Percentiles rank a stretch among this genome's conserved stretches.
Evolutionary conservation across 2,113 vertebrate species (phyloP).

Genomic region (Syrmaticus mikado): DNA sequence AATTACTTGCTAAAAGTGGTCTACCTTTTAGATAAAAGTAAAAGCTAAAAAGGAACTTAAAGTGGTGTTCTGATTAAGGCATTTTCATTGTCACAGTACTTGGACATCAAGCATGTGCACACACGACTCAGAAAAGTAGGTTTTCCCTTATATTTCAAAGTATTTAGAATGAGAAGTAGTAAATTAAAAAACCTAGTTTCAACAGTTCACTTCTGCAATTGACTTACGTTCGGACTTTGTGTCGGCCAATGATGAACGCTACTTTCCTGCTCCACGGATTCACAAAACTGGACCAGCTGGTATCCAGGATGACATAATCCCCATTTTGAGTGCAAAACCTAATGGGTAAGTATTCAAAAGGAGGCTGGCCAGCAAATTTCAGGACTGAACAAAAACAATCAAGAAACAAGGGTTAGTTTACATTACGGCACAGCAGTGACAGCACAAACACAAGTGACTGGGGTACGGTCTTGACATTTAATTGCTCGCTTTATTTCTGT

Average conservation of each 20-base stretch:
- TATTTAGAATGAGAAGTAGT: not conserved
- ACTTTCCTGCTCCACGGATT: slow-evolving; percentile 94
- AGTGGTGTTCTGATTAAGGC: not conserved
- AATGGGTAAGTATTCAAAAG: slow-evolving; percentile 89
- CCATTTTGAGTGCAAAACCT: slow-evolving; percentile 90
- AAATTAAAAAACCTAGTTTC: no score
- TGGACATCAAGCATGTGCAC: not conserved
- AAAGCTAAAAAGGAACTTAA: no score
- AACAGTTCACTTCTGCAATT: not conserved
- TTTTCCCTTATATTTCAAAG: not conserved
- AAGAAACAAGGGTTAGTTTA: slow-evolving; percentile 1
- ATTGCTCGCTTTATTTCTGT: not conserved
- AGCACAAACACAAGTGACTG: not conserved
- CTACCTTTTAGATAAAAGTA: not conserved
- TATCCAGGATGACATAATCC: slow-evolving; percentile 88
- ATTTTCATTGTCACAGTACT: not conserved
- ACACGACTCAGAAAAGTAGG: not conserved
- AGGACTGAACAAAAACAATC: slow-evolving; percentile 77
- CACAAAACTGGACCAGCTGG: slow-evolving; percentile 93
- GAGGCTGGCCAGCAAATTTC: slow-evolving; percentile 85
- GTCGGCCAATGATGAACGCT: slow-evolving; percentile 88
- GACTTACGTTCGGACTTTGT: slow-evolving; percentile 92
- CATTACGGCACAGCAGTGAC: not conserved
- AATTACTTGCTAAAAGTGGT: not conserved
- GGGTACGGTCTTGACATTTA: not conserved